Base-by-base conservation (phyloP, 2,113 vertebrate genomes). In the Rallus limicola region DNA sequence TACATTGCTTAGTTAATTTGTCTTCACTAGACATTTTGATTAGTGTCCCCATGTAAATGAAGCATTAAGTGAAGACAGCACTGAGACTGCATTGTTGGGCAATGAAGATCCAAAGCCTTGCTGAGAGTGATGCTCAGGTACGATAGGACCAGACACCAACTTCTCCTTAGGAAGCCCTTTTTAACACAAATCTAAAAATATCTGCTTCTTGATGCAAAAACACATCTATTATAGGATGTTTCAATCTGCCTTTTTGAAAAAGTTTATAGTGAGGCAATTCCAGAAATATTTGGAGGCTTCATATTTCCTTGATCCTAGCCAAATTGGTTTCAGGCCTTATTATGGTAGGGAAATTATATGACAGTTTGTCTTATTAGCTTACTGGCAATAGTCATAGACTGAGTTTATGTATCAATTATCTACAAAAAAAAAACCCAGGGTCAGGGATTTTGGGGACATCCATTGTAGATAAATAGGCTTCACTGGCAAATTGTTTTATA, bases 201-300 rank as follows among this genome's bases (percentile, higher is more conserved):
- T 29, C 52, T 79, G 13, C 40, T 78, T 71, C 53, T 65, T 94
- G 65, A 76, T 96, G 91, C 83, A 94, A 86, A 88, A 83, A 44
- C 86, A 58, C 83, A 92, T 90, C 86, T 95, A 93, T 95, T 96
- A 82, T 79, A 88, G 60, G 48, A 83, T 56, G 79, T 91, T 97
- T 96, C 88, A 95, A 86, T 96, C 80, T 96, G 90, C 53, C 72
- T 96, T 86, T 92, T 72, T 96, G 65, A 90, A 92, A 53, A 93
- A 84, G 60, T 82, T 97, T 92, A 86, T 76, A 90, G 80, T 96
- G 95, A 96, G 90, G 92, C 90, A 97, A 97, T 96, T 96, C 90
- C 9, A 25, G 95, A 96, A 97, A 96, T 97, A 96, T 97, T 96
- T 96, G 92, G 86, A 97, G 86, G 93, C 90, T 93, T 97, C 92